Conservation (phyloP, 2,113 vertebrate genomes). For the Lucifuga dentata region DNA sequence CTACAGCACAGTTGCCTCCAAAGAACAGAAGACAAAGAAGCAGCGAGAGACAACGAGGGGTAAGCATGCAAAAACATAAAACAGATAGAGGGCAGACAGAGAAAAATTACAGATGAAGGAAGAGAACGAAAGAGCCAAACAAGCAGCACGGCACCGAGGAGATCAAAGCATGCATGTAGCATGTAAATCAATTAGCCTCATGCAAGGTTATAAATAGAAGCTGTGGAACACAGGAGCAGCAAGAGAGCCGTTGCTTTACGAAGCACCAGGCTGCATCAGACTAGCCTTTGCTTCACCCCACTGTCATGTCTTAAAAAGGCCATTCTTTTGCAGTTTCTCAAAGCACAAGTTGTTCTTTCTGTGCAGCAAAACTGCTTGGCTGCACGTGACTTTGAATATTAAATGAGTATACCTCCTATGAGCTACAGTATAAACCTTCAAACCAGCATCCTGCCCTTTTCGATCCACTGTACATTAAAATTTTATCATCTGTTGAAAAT, state of each 20-base stretch:
- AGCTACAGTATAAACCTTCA: conserved; percentile 28
- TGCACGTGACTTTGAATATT: too few species aligned
- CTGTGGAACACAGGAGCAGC: conserved; percentile 42
- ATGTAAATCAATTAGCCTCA: conserved; percentile 77
- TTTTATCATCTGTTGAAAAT: conserved; percentile 14
- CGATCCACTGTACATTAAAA: conserved; percentile 29
- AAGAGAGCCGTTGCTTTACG: conserved; percentile 42
- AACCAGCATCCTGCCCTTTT: conserved; percentile 24
- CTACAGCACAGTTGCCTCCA: neutral
- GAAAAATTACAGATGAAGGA: neutral
- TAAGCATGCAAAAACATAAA: too few species aligned
- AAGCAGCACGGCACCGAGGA: conserved; percentile 31
- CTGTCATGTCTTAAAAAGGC: neutral
- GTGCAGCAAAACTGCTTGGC: conserved; percentile 2
- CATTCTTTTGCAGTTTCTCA: neutral
- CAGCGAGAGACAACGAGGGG: conserved; percentile 5
- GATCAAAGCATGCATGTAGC: conserved; percentile 69
- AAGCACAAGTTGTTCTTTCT: conserved; percentile 4
- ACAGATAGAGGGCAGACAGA: too few species aligned
- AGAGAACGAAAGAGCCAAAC: conserved; percentile 11
- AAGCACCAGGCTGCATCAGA: conserved; percentile 43
- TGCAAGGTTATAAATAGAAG: conserved; percentile 74
- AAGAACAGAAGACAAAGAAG: conserved; percentile 16
- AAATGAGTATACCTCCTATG: conserved; percentile 12
- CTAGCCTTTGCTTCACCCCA: conserved; percentile 29